Evolutionary conservation across 2,113 vertebrate genomes (phyloP).

Genomic region (Myodes glareolus): DNA sequence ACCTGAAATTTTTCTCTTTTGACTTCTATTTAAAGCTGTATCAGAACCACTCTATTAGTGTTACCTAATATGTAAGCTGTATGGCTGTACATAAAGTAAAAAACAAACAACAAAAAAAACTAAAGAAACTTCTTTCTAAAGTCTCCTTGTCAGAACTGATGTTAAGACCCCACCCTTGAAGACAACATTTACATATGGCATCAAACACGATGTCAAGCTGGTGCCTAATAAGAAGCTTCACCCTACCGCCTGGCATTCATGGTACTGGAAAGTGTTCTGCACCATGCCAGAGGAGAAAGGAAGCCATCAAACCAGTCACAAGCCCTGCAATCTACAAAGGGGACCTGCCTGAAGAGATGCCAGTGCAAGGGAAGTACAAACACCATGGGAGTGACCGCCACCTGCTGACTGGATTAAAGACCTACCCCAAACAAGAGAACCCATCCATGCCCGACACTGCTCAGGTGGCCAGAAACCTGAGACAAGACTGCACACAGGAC

Average conservation of each 20-base stretch:
- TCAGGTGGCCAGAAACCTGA: neutral
- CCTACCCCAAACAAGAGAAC: neutral
- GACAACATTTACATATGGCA: neutral
- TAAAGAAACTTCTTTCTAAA: neutral
- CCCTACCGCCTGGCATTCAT: neutral
- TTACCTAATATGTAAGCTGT: neutral
- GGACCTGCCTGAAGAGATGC: neutral
- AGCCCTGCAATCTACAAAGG: neutral
- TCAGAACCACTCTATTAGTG: neutral
- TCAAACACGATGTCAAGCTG: neutral
- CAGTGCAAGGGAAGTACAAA: neutral
- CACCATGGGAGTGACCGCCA: neutral
- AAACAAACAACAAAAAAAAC: neutral
- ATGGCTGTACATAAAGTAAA: neutral
- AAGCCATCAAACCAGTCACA: neutral
- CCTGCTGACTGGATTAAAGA: neutral
- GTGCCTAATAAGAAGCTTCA: neutral
- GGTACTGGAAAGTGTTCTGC: neutral
- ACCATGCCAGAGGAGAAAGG: neutral
- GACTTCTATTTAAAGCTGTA: neutral
- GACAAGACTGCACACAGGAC: neutral
- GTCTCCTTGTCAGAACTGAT: neutral
- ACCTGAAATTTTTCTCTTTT: neutral
- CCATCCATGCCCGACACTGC: neutral
- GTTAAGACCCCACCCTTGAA: neutral